Base-by-base conservation (phyloP, 2,797 vertebrate genomes). In the Pangasius larnaudii region DNA sequence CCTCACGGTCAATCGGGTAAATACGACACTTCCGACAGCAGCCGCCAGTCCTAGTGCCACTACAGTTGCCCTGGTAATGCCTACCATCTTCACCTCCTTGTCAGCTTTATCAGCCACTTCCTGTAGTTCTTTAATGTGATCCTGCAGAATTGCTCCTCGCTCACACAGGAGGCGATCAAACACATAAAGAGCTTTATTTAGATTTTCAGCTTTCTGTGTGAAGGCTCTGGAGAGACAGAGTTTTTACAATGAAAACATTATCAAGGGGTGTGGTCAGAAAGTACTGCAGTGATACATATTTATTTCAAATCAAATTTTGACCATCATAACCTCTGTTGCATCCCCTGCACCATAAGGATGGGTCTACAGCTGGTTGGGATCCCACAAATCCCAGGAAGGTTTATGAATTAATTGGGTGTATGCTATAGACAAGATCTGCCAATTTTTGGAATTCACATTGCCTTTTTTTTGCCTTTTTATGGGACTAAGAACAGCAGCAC, bases 41-140 rank as follows among this genome's bases (percentile, higher is more conserved):
- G 92, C 92, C 14, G 82, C 87, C 3, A 91, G 91, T 19, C 93
- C 93, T 0, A 85, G 56, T 1, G 85, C 89, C 27, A 78, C 51
- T 1, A 90, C 72, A 14, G 92, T 51, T 0, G 92, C 92, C 27
- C 93, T 91, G 0, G 92, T 92, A 61, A 94, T 93, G 2, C 90
- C 88, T 5, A 92, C 92, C 0, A 92, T 93, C 85, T 86, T 93
- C 27, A 91, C 88, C 19, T 90, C 84, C 77, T 85, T 89, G 22
- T 88, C 51, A 33, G 75, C 71, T 18, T 10, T 11, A 9, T 72
- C 16, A 3, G 87, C 67, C 81, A 87, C 65, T 2, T 49, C 58
- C 59, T 9, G n/a, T 4, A 89, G 87, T n/a, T 79, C 71, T 14
- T 9, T 11, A 7, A 77, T 33, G 1, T 71, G 84, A 14, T 16